Evolutionary conservation across 2,888 invertebrate species (phyloP), one percentile per base, ranked within the genome.

Genomic region (Ormyrus rosae): DNA sequence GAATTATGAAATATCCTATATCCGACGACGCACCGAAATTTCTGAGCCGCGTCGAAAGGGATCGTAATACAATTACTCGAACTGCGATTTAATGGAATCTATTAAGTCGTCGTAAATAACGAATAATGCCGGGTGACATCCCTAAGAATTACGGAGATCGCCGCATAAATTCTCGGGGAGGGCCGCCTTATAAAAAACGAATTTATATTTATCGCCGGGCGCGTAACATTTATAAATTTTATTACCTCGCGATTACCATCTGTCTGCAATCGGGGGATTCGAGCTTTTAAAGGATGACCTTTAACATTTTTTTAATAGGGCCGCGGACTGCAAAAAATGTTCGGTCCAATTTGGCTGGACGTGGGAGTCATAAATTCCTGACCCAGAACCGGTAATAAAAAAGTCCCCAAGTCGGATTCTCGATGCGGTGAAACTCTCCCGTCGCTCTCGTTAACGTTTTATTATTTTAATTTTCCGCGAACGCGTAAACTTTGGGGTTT

Each of bases 291-390:
- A 34, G 34, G 45, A 7, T 63, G 63, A 63, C 53, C 72, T 72
- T 53, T 63, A 53, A 46, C 45, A 72, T 72, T 63, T 45, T 55
- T 71, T 72, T 72, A 63, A 72, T 55, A 63, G 63, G 34, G 10
- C 72, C 10, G 53, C 19, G 34, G 34, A 34, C 34, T 34, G 46
- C 53, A 45, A 63, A 63, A 53, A 51, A n/a, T 51, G 50, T n/a
- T 51, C 72, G 63, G 63, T 63, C 45, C 53, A 63, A 72, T 72
- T 63, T 11, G 61, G 51, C 45, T 10, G 34, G 8, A 51, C n/a
- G 51, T 5, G 45, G 69, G 51, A 51, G 63, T 63, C 72, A 13
- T 72, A 72, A 72, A 72, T 71, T 61, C 53, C 51, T 50, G 71
- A 71, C 61, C 10, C 58, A 45, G 13, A 46, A 45, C 34, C n/a